phyloP scores from a whole-genome alignment of 2,113 vertebrate genomes.

The Dinomys branickii region DNA sequence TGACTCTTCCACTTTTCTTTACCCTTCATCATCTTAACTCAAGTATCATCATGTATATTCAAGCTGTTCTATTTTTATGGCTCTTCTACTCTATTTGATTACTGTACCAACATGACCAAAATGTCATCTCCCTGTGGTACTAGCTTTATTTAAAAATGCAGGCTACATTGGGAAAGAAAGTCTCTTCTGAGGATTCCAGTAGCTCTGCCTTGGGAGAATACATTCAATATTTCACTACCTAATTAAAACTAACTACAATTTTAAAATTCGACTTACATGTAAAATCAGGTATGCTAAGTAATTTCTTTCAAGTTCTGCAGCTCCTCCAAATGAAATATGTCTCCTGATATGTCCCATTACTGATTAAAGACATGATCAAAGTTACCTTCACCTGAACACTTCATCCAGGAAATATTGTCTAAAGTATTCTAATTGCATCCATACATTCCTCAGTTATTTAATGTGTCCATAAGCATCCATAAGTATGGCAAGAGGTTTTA shows the following conservation, averaged over 20 bases:
- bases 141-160: slow-evolving; percentile 5
- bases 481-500: neutral
- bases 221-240: neutral
- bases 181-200: neutral
- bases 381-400: neutral
- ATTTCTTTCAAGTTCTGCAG: neutral
- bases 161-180: neutral
- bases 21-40: neutral
- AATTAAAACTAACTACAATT: slow-evolving; percentile 30
- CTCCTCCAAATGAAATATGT: slow-evolving; percentile 1
- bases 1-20: neutral
- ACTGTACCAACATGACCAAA: neutral
- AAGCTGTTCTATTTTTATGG: neutral
- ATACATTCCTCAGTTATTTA: slow-evolving; percentile 37
- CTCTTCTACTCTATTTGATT: slow-evolving; percentile 31
- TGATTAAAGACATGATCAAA: neutral
- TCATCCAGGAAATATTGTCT: neutral
- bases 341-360: neutral
- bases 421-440: neutral
- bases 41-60: neutral
- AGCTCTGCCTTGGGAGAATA: neutral
- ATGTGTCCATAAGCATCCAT: neutral
- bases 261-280: slow-evolving; percentile 21
- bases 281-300: neutral
- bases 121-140: neutral